These are phyloP conservation scores for Zygaena filipendulae DNA, from an alignment of 2,888 invertebrate species.

Conservation along the genomic window DNA sequence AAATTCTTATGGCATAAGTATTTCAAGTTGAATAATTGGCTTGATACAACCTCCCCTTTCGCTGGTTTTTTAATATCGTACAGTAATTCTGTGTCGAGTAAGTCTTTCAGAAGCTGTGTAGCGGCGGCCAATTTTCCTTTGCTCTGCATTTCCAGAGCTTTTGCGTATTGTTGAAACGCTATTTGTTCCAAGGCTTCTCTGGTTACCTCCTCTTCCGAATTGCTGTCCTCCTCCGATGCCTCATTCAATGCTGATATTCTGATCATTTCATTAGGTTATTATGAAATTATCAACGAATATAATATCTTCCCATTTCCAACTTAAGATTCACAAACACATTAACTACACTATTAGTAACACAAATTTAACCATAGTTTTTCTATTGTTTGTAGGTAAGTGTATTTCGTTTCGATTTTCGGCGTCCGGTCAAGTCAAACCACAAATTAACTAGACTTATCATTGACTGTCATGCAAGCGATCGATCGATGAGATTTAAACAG, in stretches of 20 bases:
- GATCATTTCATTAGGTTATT: conserved; percentile 69
- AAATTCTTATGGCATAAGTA: conserved; percentile 88
- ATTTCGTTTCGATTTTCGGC: no score
- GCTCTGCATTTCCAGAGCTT: conserved; percentile 77
- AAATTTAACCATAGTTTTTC: no score
- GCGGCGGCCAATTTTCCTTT: conserved; percentile 75
- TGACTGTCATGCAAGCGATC: no score
- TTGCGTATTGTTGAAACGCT: conserved; percentile 81
- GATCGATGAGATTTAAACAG: no score
- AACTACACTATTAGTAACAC: no score
- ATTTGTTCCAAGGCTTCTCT: conserved; percentile 78
- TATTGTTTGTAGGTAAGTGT: no score
- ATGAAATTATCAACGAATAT: no score
- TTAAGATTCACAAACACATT: no score
- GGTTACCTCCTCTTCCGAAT: conserved; percentile 57
- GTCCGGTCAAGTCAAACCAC: no score
- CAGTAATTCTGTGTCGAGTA: conserved; percentile 72
- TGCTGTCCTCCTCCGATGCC: conserved; percentile 70
- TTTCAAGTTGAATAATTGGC: conserved; percentile 76
- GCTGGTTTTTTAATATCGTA: conserved; percentile 63
- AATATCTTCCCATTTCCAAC: no score
- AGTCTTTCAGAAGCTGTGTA: conserved; percentile 72
- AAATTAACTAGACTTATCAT: no score
- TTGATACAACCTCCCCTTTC: conserved; percentile 66
- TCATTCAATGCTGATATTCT: conserved; percentile 76